Conservation (phyloP, 2,888 invertebrate species). For the Euclidia mi region DNA sequence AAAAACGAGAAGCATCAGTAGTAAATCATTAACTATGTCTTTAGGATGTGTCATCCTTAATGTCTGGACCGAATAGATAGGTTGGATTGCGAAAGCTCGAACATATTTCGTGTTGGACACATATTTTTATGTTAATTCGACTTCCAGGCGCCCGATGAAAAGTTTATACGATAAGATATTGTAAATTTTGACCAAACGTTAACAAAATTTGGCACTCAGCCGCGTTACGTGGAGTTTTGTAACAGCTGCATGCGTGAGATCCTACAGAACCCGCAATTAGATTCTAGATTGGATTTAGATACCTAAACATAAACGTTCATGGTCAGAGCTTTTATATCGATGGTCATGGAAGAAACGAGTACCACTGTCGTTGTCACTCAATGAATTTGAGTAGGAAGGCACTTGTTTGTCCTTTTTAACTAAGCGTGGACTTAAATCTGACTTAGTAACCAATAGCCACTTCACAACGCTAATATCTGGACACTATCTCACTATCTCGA, state of each 20-base stretch:
- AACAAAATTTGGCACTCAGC: slow-evolving; percentile 49
- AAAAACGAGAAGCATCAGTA: slow-evolving; percentile 58
- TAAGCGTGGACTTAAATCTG: background rate
- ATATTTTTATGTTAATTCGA: slow-evolving; percentile 57
- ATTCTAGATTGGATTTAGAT: slow-evolving; percentile 28
- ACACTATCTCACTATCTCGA: too few relatives aligned
- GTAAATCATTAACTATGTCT: slow-evolving; percentile 79
- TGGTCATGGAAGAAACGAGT: background rate
- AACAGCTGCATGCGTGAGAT: slow-evolving; percentile 45
- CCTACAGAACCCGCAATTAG: slow-evolving; percentile 29
- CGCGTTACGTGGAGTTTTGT: slow-evolving; percentile 48
- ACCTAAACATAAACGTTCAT: slow-evolving; percentile 18
- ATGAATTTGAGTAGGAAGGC: background rate
- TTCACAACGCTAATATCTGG: slow-evolving; percentile 1
- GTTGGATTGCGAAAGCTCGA: slow-evolving; percentile 65
- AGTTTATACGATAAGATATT: slow-evolving; percentile 53
- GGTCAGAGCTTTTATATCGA: slow-evolving; percentile 6
- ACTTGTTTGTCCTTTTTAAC: background rate
- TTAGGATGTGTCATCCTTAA: slow-evolving; percentile 68
- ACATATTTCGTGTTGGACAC: slow-evolving; percentile 52
- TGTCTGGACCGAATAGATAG: slow-evolving; percentile 64
- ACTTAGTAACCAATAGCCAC: background rate
- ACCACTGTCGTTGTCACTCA: background rate
- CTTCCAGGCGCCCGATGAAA: slow-evolving; percentile 61
- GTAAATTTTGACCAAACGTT: slow-evolving; percentile 50